A percentile compares a stretch with the other conserved stretches of the same genome.
Evolutionary conservation across 92 coral and sea anemone species (phyloP).

Genomic region (Meandrina meandrites): DNA sequence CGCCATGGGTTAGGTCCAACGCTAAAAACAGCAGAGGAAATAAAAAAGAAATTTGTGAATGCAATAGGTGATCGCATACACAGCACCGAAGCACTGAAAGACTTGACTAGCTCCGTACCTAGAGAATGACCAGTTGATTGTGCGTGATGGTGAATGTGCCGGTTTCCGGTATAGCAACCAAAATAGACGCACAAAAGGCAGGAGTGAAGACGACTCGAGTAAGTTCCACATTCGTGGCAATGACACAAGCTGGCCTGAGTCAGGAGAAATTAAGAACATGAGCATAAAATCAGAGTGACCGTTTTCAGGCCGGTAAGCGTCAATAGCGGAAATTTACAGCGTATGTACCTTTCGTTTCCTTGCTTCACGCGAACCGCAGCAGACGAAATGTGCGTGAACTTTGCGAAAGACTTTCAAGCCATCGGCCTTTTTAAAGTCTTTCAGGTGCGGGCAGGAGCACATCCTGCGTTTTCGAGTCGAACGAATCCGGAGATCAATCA

Average conservation of each 20-base stretch:
- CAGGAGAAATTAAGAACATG: conserved; percentile 22
- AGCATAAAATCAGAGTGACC: conserved; percentile 6
- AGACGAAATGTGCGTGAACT: conserved; percentile 86
- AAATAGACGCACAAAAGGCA: conserved; percentile 96
- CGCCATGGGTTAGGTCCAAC: conserved; percentile 90
- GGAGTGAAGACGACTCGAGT: conserved; percentile 92
- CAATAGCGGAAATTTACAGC: conserved; percentile 38
- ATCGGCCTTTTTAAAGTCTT: conserved; percentile 82
- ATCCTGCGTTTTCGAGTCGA: conserved; percentile 49
- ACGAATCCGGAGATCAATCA: conserved; percentile 39
- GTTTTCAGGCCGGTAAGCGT: neutral
- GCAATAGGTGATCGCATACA: neutral
- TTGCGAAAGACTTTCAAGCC: conserved; percentile 90
- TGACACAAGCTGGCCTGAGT: conserved; percentile 77
- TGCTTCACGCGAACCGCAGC: conserved; percentile 88
- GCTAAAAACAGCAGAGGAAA: conserved; percentile 57
- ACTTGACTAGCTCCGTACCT: conserved; percentile 63
- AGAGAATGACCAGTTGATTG: conserved; percentile 84
- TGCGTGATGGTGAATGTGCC: conserved; percentile 97
- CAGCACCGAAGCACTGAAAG: conserved; percentile 20
- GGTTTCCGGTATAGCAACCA: conserved; percentile 96
- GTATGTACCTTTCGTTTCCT: conserved; percentile 92
- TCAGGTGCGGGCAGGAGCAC: conserved; percentile 88
- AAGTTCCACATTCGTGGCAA: conserved; percentile 96
- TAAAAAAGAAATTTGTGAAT: neutral